Percentiles rank a stretch among this genome's conserved stretches.
phyloP scores from a whole-genome alignment of 1,140 invertebrate species.

The Diorhabda elongata region DNA sequence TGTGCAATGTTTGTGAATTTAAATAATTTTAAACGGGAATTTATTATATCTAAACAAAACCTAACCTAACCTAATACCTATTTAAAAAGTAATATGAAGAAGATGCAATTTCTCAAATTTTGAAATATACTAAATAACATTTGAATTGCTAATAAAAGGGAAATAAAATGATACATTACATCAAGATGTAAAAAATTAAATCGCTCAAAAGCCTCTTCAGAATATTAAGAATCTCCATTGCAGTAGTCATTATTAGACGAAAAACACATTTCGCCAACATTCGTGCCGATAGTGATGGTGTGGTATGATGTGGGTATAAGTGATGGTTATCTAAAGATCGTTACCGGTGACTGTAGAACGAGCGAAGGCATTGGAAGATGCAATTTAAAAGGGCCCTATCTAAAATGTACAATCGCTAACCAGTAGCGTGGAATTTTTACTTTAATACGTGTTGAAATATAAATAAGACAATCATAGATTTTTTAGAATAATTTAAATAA shows the following conservation, averaged over 20 bases:
- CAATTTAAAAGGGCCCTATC: conserved; percentile 1
- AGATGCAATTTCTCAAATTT: too few species aligned
- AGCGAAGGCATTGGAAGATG: neutral
- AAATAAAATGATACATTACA: too few species aligned
- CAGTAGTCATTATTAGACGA: neutral
- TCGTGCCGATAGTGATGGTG: neutral
- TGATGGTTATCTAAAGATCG: neutral
- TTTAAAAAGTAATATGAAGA: too few species aligned
- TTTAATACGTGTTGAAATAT: too few species aligned
- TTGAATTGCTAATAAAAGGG: too few species aligned
- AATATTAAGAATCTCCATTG: neutral
- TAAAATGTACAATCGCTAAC: neutral
- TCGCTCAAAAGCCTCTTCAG: neutral
- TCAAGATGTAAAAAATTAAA: neutral
- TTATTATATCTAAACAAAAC: too few species aligned
- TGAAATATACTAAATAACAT: too few species aligned
- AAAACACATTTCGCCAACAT: neutral
- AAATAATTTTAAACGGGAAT: too few species aligned
- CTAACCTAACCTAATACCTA: too few species aligned
- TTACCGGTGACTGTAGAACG: neutral
- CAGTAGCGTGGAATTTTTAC: neutral
- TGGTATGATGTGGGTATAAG: conserved; percentile 1
- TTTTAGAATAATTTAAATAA: too few species aligned
- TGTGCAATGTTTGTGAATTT: too few species aligned
- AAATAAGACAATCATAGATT: too few species aligned